phyloP scores from a whole-genome alignment of 2,113 vertebrate genomes.

The Psettodes erumei region DNA sequence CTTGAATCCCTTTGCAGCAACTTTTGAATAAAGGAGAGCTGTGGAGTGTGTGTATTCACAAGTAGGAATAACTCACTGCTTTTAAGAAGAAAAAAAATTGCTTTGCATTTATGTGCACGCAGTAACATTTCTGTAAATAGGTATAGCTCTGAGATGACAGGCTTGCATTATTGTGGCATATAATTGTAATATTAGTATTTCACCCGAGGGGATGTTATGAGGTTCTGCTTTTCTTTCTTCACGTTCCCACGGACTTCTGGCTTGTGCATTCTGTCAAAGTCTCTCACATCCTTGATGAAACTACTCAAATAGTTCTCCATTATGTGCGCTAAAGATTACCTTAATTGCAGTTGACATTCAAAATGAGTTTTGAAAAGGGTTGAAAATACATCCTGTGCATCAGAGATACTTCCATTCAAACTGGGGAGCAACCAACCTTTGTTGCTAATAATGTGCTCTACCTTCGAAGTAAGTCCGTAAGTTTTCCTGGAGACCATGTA shows the following conservation, averaged over 20 bases:
- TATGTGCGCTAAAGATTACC: constrained; percentile 31
- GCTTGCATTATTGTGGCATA: constrained; percentile 10
- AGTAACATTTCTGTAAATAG: neutral
- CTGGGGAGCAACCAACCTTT: neutral
- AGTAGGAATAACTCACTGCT: neutral
- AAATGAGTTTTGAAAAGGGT: constrained; percentile 57
- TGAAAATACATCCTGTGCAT: constrained; percentile 34
- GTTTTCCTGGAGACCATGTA: constrained; percentile 38
- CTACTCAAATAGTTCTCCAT: constrained; percentile 15
- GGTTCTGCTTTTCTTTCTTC: constrained; percentile 5
- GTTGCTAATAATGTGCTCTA: constrained; percentile 16
- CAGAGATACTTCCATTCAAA: constrained; percentile 34
- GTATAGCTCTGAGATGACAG: neutral
- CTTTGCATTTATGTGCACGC: neutral
- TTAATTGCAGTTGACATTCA: constrained; percentile 54
- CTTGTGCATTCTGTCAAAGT: constrained; percentile 34
- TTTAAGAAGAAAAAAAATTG: neutral
- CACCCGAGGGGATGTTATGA: neutral
- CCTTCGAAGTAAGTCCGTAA: constrained; percentile 24
- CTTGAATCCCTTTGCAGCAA: neutral
- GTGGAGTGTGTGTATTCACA: neutral
- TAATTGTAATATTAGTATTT: constrained; percentile 11
- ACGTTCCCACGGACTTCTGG: neutral
- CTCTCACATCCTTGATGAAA: constrained; percentile 25
- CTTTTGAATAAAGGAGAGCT: neutral